These are phyloP conservation scores for Columba guinea DNA, from an alignment of 2,797 vertebrate species.

Conservation along the genomic window DNA sequence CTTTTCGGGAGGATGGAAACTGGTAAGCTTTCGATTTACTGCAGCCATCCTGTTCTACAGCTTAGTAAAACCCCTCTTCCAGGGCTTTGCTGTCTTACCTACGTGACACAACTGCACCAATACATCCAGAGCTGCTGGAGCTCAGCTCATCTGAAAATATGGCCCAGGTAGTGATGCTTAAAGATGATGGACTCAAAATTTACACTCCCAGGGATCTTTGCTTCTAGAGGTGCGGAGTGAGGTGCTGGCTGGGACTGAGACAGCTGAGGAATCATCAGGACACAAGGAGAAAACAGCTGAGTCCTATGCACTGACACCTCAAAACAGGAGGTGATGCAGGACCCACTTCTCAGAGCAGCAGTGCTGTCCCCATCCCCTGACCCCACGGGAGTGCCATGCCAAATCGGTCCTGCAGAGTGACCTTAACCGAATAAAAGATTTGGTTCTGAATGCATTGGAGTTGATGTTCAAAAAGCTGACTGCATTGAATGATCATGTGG, in stretches of 20 bases:
- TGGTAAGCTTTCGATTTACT: slow-evolving; percentile 48
- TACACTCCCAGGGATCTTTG: not conserved
- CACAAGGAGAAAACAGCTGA: not conserved
- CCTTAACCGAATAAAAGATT: not conserved
- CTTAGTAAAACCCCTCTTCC: slow-evolving; percentile 24
- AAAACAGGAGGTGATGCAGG: not conserved
- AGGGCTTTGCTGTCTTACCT: not conserved
- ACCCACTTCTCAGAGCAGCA: not conserved
- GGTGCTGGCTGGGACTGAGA: not conserved
- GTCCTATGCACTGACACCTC: not conserved
- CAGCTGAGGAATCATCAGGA: fast-evolving
- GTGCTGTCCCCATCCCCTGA: not conserved
- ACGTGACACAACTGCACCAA: fast-evolving
- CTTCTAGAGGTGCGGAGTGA: not conserved
- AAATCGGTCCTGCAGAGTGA: fast-evolving
- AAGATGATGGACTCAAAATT: not conserved
- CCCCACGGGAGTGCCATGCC: fast-evolving
- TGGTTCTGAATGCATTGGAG: fast-evolving
- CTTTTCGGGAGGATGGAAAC: slow-evolving; percentile 38
- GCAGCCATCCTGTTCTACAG: slow-evolving; percentile 45
- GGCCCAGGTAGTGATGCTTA: not conserved
- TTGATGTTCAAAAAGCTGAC: not conserved
- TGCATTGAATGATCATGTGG: fast-evolving
- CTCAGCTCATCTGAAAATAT: not conserved
- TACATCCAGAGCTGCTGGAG: not conserved